Evolutionary conservation across 2,113 vertebrate species (phyloP), one percentile per base, ranked within the genome.

Genomic region (Sebastes schlegelii): DNA sequence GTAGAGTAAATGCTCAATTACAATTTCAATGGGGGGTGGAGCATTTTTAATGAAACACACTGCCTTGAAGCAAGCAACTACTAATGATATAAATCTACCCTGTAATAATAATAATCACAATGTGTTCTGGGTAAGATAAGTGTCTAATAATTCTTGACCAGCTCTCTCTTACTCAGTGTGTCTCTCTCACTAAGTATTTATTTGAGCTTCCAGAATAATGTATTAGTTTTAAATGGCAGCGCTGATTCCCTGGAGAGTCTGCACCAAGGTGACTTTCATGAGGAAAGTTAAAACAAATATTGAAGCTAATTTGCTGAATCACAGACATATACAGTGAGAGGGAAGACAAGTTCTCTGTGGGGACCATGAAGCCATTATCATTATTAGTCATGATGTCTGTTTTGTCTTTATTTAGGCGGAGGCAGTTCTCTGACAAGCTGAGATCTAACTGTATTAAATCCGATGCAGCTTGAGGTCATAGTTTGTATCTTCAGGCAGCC

Each of bases 1-100:
- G 23, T 61, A n/a, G 34, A 48, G 74, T 49, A 73, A 19, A 43
- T n/a, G 14, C 2, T 69, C 66, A 77, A 68, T 74, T 74, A 74
- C 5, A 23, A 34, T 1, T 16, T 14, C 12, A 52, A 66, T 42
- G 8, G 9, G 14, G 16, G 49, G 10, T 40, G 6, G 16, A 45
- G 4, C 49, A n/a, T 26, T 52, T 54, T 1, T 65, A 21, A 43
- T 34, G 17, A 80, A 13, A 51, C n/a, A 6, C 13, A 8, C 6
- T 42, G 23, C 23, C 19, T 64, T 49, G 17, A 58, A 51, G 26
- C 26, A 43, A 64, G 49, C 4, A 23, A 62, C 42, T 51, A 34
- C 7, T 12, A 71, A 69, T 21, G 12, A 17, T 61, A 4, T 46
- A 2, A 19, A 12, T 48, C 19, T 9, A 4, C 16, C 16, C 10